A percentile compares a stretch with the other conserved stretches of the same genome.
Evolutionary conservation across 2,113 vertebrate species (phyloP).

Genomic region (Kryptolebias marmoratus): DNA sequence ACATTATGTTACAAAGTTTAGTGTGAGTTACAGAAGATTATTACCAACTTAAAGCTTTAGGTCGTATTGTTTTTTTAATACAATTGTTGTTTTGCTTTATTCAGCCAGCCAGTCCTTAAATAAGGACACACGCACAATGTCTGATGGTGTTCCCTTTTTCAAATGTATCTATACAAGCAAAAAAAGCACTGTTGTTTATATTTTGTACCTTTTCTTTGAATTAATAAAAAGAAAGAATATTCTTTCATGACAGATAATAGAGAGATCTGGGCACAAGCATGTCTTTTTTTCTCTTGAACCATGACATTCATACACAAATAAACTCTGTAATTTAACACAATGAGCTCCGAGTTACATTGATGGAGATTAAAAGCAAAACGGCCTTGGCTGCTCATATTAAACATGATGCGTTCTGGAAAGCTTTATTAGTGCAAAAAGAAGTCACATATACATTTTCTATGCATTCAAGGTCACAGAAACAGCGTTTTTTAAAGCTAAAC

Average conservation of each 20-base stretch:
- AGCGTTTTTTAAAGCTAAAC: neutral
- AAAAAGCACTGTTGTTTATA: slow-evolving; percentile 29
- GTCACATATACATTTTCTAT: slow-evolving; percentile 24
- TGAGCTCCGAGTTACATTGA: slow-evolving; percentile 32
- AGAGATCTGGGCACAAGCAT: neutral
- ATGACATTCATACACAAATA: neutral
- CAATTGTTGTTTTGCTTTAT: too few relatives aligned
- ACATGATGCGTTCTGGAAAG: slow-evolving; percentile 21
- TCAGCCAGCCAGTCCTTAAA: too few relatives aligned
- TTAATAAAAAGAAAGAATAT: neutral
- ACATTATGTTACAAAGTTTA: neutral
- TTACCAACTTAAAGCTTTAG: slow-evolving; percentile 1
- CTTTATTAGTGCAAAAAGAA: slow-evolving; percentile 28
- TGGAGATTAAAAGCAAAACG: slow-evolving; percentile 42
- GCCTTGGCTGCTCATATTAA: slow-evolving; percentile 45
- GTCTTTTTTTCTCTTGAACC: neutral
- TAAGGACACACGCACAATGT: too few relatives aligned
- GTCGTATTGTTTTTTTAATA: neutral
- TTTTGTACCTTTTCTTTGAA: neutral
- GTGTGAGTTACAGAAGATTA: neutral
- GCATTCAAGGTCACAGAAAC: slow-evolving; percentile 33
- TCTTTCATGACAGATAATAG: too few relatives aligned
- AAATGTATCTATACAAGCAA: slow-evolving; percentile 19
- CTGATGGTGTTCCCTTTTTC: too few relatives aligned
- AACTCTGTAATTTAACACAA: slow-evolving; percentile 2